Base-by-base conservation (phyloP, 2,888 invertebrate species). In the Gisinianus flammeolus region DNA sequence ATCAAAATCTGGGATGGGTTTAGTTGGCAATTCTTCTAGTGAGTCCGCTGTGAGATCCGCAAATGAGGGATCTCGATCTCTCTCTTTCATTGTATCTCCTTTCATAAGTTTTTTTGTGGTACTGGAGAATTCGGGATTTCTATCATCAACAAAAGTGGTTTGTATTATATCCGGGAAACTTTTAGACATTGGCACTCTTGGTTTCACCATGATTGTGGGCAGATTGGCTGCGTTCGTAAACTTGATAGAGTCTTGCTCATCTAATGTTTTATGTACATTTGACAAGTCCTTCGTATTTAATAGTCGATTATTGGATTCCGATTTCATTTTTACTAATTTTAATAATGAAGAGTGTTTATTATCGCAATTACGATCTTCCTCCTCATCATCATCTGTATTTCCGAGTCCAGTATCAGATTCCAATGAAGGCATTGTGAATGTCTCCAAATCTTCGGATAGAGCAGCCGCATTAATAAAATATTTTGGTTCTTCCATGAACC, bases 391-490 rank as follows among this genome's bases (percentile, higher is more conserved):
- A 19, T 74, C 62, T 0, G 26, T 52, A 0, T 75, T 67, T n/a
- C n/a, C n/a, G 24, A 58, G 26, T 26, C 67, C 77, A 19, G 62
- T 19, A 30, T 67, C 58, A n/a, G 77, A 74, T 26, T 66, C 66
- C 10, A 74, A 28, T 0, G 74, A 74, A 8, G 74, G 74, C 74
- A 74, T 66, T 22, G 74, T 74, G 30, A 26, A 74, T 26, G 44
- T 28, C 12, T 74, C 74, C 24, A 74, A 24, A 22, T 74, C 77
- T 52, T 69, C 70, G n/a, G 35, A 31, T 12, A 84, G 80, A 12
- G 83, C 81, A 28, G 83, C 83, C 19, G 84, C 84, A 79, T 84
- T 83, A 26, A 84, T 84, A 68, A 84, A 84, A 81, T 82, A 84
- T 73, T 81, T 83, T 0, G 82, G 82, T 69, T 79, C 79, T n/a